Conservation (phyloP, 2,113 vertebrate genomes). For the Nothobranchius kuhntae region DNA sequence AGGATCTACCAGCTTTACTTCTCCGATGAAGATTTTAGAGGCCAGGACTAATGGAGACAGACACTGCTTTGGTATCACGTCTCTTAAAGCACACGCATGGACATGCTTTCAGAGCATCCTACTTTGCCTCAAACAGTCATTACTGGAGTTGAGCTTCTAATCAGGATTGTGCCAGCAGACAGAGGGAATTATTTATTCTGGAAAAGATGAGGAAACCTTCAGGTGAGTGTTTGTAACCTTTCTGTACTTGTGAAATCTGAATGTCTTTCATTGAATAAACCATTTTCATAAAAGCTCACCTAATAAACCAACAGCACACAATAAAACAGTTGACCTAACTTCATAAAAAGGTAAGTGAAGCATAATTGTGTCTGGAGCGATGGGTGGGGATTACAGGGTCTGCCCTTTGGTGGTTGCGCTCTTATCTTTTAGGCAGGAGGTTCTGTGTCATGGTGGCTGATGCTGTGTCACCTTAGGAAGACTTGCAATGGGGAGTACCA, state of each 20-base stretch:
- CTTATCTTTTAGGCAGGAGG: too few species aligned
- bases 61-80: conserved; percentile 65
- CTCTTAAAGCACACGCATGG: conserved; percentile 44
- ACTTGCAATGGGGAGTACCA: too few species aligned
- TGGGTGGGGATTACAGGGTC: too few species aligned
- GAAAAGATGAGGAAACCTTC: conserved; percentile 66
- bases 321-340: too few species aligned
- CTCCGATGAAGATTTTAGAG: conserved; percentile 33
- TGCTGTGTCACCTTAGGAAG: too few species aligned
- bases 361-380: too few species aligned
- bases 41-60: conserved; percentile 41
- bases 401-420: too few species aligned
- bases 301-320: neutral
- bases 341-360: too few species aligned
- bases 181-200: conserved; percentile 78
- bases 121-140: conserved; percentile 68
- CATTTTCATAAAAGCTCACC: neutral
- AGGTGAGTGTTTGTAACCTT: conserved; percentile 32
- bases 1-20: conserved; percentile 18
- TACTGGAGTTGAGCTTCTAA: conserved; percentile 81
- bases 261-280: neutral
- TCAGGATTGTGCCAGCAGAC: conserved; percentile 76
- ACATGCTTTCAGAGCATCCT: conserved; percentile 44
- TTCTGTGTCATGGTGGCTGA: too few species aligned
- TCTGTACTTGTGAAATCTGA: conserved; percentile 41